These are phyloP conservation scores for Eueremaeus valkanovi DNA, from an alignment of 2,888 invertebrate genomes.

Conservation along the genomic window DNA sequence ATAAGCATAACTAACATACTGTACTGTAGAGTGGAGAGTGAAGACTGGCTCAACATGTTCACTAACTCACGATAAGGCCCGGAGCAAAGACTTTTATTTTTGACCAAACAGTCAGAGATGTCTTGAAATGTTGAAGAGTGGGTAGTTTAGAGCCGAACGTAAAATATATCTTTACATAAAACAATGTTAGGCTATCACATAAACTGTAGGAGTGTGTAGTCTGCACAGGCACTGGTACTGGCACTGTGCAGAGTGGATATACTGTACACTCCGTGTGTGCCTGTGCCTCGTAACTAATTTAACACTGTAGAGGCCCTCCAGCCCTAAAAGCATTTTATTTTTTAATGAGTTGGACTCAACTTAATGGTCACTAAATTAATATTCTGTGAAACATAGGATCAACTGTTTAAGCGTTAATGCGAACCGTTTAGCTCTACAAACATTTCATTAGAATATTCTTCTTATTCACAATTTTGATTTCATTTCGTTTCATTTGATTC, in stretches of 20 bases:
- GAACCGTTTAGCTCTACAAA: slow-evolving; percentile 6
- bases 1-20: too few relatives aligned
- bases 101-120: slow-evolving; percentile 23
- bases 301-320: neutral
- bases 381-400: neutral
- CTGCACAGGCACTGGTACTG: too few relatives aligned
- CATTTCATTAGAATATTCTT: neutral
- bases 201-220: slow-evolving; percentile 33
- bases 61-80: slow-evolving; percentile 28
- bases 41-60: slow-evolving; percentile 21
- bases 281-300: too few relatives aligned
- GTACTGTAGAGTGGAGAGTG: neutral
- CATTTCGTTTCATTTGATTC: neutral
- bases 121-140: slow-evolving; percentile 24
- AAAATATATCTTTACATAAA: slow-evolving; percentile 32
- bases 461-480: neutral
- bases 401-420: slow-evolving; percentile 2
- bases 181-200: slow-evolving; percentile 26
- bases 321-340: slow-evolving; percentile 16
- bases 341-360: slow-evolving; percentile 23
- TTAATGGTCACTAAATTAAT: slow-evolving; percentile 31
- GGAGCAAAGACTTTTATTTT: slow-evolving; percentile 17
- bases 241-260: neutral
- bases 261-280: neutral
- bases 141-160: slow-evolving; percentile 9